Evolutionary conservation across 2,888 invertebrate genomes (phyloP).

Genomic region (Ormyrus rosae): DNA sequence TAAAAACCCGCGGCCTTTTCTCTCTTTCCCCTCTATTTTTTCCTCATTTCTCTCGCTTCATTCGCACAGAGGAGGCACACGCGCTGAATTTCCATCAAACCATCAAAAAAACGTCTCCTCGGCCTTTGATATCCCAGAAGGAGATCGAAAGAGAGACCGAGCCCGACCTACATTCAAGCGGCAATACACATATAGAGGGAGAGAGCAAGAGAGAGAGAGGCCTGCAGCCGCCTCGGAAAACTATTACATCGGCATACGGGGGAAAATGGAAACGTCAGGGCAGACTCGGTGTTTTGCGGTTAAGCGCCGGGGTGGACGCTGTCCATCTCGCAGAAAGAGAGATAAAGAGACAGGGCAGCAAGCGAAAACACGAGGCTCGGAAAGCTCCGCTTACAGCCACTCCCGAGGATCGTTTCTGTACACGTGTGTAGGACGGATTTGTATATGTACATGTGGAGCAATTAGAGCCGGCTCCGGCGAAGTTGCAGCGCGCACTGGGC

Average conservation of each 20-base stretch:
- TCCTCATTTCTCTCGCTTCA: background rate
- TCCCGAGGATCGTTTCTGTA: constrained; percentile 6
- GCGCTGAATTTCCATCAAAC: background rate
- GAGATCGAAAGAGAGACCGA: background rate
- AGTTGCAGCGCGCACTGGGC: background rate
- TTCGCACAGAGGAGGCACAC: background rate
- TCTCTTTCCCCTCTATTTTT: background rate
- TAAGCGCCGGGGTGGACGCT: constrained; percentile 9
- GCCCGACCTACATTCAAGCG: background rate
- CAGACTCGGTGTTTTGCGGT: constrained; percentile 1
- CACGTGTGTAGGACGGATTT: constrained; percentile 19
- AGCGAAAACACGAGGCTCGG: background rate
- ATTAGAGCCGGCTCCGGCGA: background rate
- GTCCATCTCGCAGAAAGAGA: constrained; percentile 22
- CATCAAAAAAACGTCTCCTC: constrained; percentile 1
- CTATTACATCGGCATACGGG: background rate
- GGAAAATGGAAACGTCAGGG: constrained; percentile 53
- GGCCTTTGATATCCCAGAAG: no score
- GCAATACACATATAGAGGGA: background rate
- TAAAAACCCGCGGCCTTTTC: background rate
- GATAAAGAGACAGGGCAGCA: constrained; percentile 29
- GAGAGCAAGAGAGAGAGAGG: background rate
- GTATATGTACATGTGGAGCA: background rate
- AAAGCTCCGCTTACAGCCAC: constrained; percentile 33
- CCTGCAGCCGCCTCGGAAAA: background rate